phyloP scores from a whole-genome alignment of 1,140 invertebrate species.

The Caligus rogercresseyi region DNA sequence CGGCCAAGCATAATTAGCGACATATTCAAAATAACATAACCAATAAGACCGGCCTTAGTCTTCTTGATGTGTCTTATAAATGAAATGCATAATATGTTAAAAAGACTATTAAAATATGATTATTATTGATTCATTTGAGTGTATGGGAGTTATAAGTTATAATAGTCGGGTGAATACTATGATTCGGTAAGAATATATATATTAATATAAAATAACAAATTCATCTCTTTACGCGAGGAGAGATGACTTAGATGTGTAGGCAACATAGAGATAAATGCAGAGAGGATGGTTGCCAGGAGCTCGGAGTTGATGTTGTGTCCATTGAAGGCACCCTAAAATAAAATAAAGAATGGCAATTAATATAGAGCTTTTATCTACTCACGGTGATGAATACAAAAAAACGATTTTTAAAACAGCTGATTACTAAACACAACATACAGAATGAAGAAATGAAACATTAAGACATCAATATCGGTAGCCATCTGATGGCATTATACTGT shows the following conservation, averaged over 20 bases:
- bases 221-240: slow-evolving; percentile 37
- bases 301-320: slow-evolving; percentile 83
- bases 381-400: too few relatives aligned
- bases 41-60: too few relatives aligned
- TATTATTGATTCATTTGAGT: too few relatives aligned
- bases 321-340: slow-evolving; percentile 52
- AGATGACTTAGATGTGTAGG: slow-evolving; percentile 61
- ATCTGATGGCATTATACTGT: too few relatives aligned
- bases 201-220: not conserved
- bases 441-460: too few relatives aligned
- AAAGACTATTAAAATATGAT: too few relatives aligned
- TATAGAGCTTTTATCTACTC: not conserved
- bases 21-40: too few relatives aligned
- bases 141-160: not conserved
- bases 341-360: slow-evolving; percentile 12
- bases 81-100: not conserved
- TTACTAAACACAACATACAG: too few relatives aligned
- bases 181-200: not conserved
- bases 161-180: not conserved
- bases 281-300: slow-evolving; percentile 57
- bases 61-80: not conserved
- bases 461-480: too few relatives aligned
- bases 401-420: too few relatives aligned
- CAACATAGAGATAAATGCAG: slow-evolving; percentile 62
- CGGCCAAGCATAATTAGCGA: too few relatives aligned